These are phyloP conservation scores for Meiosimyza decipiens DNA, from an alignment of 2,888 invertebrate genomes.

Conservation along the genomic window DNA sequence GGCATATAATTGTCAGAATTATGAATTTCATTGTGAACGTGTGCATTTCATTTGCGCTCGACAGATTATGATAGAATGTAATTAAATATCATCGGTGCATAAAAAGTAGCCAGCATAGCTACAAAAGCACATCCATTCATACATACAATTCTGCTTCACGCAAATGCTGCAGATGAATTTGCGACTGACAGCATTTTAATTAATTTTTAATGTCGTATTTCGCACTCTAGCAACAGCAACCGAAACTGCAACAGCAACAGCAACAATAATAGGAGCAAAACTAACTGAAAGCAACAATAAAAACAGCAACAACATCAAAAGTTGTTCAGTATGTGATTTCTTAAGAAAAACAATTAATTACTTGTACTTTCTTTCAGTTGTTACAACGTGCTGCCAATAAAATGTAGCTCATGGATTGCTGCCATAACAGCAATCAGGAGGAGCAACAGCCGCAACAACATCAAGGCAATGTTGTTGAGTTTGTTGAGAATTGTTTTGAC, in stretches of 20 bases:
- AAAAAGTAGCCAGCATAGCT: constrained; percentile 45
- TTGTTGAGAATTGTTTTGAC: constrained; percentile 26
- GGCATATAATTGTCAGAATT: constrained; percentile 42
- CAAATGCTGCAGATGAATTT: background rate
- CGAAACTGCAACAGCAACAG: background rate
- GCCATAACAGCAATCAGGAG: background rate
- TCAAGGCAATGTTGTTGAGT: background rate
- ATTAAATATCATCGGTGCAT: constrained; percentile 61
- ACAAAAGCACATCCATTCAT: background rate
- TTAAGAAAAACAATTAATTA: constrained; percentile 19
- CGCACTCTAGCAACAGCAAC: constrained; percentile 1
- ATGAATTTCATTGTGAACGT: constrained; percentile 42
- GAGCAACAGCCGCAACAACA: background rate
- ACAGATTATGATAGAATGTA: constrained; percentile 55
- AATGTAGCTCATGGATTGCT: background rate
- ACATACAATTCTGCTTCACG: background rate
- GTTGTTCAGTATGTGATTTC: background rate
- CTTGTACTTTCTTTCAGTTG: background rate
- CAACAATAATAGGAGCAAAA: background rate
- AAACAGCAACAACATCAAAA: constrained; percentile 16
- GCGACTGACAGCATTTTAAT: constrained; percentile 38
- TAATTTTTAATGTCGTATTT: constrained; percentile 33
- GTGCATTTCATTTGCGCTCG: constrained; percentile 47
- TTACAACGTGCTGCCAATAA: constrained; percentile 6
- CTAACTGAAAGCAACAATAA: background rate